Percentiles rank a stretch among this genome's conserved stretches.
phyloP scores from a whole-genome alignment of 2,113 vertebrate genomes.

The Aleadryas rufinucha region DNA sequence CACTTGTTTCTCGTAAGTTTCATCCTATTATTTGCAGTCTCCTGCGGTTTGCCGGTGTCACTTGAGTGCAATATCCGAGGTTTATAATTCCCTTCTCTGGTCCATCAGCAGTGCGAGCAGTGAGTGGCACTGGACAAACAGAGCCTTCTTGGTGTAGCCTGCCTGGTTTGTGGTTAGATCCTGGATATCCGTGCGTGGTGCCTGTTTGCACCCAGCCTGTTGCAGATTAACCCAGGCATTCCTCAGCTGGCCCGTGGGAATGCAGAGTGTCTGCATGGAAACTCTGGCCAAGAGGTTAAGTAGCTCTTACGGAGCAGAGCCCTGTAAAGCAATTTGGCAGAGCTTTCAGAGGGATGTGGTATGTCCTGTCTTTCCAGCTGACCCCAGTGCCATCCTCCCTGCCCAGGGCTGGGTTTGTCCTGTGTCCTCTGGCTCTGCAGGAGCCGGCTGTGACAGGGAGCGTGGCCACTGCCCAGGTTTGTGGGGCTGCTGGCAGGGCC shows the following conservation, averaged over 20 bases:
- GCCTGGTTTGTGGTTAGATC: not conserved
- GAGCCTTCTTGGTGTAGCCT: not conserved
- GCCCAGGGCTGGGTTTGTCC: not conserved
- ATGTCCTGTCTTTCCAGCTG: not conserved
- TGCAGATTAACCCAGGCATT: not conserved
- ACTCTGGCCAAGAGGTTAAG: not conserved
- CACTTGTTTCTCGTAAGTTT: not conserved
- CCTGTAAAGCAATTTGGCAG: not conserved
- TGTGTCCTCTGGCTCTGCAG: not conserved
- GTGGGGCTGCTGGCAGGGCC: not conserved
- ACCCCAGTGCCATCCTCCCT: not conserved
- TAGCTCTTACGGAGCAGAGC: not conserved
- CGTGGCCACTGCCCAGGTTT: accelerated
- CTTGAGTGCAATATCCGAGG: not conserved
- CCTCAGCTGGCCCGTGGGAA: not conserved
- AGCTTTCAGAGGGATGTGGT: not conserved
- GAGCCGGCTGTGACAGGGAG: not conserved
- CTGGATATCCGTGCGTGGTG: accelerated
- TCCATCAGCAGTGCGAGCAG: accelerated
- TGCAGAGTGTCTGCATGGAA: accelerated
- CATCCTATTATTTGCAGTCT: not conserved
- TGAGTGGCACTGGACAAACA: not conserved
- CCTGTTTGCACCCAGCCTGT: not conserved
- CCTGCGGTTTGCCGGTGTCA: accelerated
- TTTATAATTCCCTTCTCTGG: not conserved